Percentiles rank a stretch among this genome's conserved stretches.
Conservation (phyloP, 2,113 vertebrate genomes). For the Uria lomvia region DNA sequence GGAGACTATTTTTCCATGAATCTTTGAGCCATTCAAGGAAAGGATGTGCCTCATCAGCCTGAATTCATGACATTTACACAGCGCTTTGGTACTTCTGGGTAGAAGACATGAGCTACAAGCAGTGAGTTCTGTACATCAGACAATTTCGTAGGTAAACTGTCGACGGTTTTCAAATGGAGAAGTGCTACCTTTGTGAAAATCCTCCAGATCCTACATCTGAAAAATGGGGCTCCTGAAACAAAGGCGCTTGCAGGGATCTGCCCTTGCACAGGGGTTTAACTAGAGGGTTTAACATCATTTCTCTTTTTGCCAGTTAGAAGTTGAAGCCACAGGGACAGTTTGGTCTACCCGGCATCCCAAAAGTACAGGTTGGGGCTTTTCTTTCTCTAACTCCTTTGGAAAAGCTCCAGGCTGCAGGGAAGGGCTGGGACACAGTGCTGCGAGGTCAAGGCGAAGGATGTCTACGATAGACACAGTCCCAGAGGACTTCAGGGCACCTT, state of each 20-base stretch:
- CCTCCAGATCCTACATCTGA: not conserved
- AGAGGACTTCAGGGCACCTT: not conserved
- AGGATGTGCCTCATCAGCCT: not conserved
- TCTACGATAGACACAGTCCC: fast-evolving
- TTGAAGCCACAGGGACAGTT: not conserved
- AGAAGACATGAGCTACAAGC: not conserved
- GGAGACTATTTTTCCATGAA: not conserved
- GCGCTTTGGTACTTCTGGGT: not conserved
- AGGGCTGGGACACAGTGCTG: not conserved
- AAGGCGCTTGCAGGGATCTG: not conserved
- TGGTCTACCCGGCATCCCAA: not conserved
- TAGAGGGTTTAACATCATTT: not conserved
- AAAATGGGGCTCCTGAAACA: not conserved
- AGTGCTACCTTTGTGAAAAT: not conserved
- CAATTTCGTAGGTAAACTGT: not conserved
- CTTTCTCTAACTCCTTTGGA: not conserved
- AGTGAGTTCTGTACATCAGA: not conserved
- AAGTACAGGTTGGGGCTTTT: not conserved
- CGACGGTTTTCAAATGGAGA: not conserved
- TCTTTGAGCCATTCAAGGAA: not conserved
- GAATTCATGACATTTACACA: not conserved
- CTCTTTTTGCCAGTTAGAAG: not conserved
- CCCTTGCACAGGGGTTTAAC: not conserved
- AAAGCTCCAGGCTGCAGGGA: not conserved
- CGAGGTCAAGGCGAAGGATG: not conserved